Evolutionary conservation across 2,888 invertebrate genomes (phyloP).

Genomic region (Rotaria sp.): DNA sequence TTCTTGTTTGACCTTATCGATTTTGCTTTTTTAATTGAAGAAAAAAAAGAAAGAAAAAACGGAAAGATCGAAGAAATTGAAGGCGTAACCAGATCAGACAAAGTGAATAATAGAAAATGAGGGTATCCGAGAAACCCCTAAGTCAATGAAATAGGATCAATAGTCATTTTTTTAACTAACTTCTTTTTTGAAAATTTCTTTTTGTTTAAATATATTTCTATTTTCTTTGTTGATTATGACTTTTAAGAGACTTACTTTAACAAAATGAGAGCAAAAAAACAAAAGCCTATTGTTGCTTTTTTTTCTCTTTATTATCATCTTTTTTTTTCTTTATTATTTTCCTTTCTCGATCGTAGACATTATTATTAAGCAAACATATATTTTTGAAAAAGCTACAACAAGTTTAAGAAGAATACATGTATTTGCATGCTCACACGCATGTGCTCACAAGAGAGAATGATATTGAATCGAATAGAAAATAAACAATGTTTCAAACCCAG

Average conservation of each 20-base stretch:
- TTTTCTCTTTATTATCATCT: background rate
- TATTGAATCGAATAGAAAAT: no score
- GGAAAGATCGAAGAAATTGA: background rate
- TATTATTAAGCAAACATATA: background rate
- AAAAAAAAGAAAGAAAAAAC: background rate
- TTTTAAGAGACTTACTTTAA: background rate
- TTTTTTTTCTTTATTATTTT: background rate
- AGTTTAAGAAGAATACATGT: background rate
- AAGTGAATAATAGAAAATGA: background rate
- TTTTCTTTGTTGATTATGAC: background rate
- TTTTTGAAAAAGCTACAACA: background rate
- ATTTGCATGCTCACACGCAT: background rate
- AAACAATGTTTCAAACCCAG: no score
- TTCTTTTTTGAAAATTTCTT: background rate
- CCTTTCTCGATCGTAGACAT: background rate
- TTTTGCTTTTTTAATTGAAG: background rate
- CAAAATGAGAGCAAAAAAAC: background rate
- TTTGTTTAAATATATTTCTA: background rate
- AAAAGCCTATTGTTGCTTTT: background rate
- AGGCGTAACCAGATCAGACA: background rate
- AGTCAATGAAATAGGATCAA: background rate
- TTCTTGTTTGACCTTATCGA: background rate
- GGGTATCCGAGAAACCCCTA: background rate
- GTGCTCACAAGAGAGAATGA: background rate
- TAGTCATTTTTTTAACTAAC: background rate